These are phyloP conservation scores for Cistogaster globosa DNA, from an alignment of 2,888 invertebrate species.

Conservation along the genomic window DNA sequence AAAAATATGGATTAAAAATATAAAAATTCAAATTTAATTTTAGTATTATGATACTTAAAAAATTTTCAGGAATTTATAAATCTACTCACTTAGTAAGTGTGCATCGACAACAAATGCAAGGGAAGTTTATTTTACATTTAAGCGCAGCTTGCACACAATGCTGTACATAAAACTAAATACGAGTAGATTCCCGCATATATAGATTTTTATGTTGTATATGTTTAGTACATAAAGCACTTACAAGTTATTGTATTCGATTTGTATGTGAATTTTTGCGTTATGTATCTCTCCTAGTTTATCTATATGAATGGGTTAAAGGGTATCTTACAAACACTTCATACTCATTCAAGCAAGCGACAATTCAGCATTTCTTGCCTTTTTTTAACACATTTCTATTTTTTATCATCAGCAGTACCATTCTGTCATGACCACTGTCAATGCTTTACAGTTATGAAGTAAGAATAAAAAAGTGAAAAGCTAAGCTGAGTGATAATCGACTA, in stretches of 20 bases:
- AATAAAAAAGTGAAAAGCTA: too few species aligned
- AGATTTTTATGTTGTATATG: conserved; percentile 35
- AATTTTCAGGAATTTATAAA: conserved; percentile 33
- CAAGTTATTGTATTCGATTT: conserved; percentile 26
- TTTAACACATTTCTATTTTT: conserved; percentile 42
- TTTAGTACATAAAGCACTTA: conserved; percentile 43
- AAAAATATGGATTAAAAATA: too few species aligned
- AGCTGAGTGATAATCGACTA: too few species aligned
- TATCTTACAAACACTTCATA: conserved; percentile 30
- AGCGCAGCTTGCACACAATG: conserved; percentile 63
- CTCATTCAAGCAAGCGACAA: conserved; percentile 70
- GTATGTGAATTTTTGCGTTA: conserved; percentile 42
- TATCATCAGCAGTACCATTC: conserved; percentile 37
- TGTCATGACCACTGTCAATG: conserved; percentile 62
- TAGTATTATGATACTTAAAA: too few species aligned
- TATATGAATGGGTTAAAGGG: conserved; percentile 17
- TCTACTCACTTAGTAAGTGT: neutral
- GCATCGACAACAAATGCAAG: conserved; percentile 47
- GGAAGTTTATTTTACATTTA: conserved; percentile 68
- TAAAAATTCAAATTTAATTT: too few species aligned
- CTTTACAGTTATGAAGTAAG: neutral
- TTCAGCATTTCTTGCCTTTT: conserved; percentile 73
- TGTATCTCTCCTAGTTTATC: conserved; percentile 15
- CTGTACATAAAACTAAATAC: conserved; percentile 34
- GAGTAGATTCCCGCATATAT: conserved; percentile 34